These are phyloP conservation scores for Arion vulgaris DNA, from an alignment of 1,140 invertebrate genomes.

Conservation along the genomic window DNA sequence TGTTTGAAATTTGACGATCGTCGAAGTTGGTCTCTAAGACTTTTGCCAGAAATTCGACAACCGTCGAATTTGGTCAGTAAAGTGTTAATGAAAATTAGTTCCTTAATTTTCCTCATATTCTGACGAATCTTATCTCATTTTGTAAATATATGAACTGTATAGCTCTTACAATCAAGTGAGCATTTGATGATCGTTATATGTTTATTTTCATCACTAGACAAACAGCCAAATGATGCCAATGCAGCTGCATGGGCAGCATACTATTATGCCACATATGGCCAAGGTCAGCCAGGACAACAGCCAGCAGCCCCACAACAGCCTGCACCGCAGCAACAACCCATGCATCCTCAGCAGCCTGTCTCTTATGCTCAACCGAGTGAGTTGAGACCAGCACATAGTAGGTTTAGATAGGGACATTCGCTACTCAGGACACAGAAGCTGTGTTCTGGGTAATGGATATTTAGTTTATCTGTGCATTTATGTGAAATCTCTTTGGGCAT, in stretches of 20 bases:
- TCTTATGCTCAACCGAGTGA: slow-evolving; percentile 45
- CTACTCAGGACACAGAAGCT: background rate
- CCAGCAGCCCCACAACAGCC: slow-evolving; percentile 55
- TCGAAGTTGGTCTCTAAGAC: too few species aligned
- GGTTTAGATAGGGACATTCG: background rate
- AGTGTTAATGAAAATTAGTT: too few species aligned
- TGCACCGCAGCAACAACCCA: slow-evolving; percentile 77
- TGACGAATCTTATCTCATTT: too few species aligned
- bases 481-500: too few species aligned
- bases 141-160: too few species aligned
- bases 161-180: too few species aligned
- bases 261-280: slow-evolving; percentile 74
- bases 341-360: slow-evolving; percentile 72
- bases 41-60: too few species aligned
- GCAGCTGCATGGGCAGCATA: slow-evolving; percentile 76
- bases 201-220: slow-evolving; percentile 46
- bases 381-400: slow-evolving; percentile 28
- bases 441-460: background rate
- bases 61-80: too few species aligned
- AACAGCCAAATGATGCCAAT: slow-evolving; percentile 71
- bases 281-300: slow-evolving; percentile 56
- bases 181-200: too few species aligned
- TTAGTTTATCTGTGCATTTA: background rate
- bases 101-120: too few species aligned
- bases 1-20: too few species aligned